These are phyloP conservation scores for Grammomys surdaster DNA, from an alignment of 2,113 vertebrate genomes.

Conservation along the genomic window DNA sequence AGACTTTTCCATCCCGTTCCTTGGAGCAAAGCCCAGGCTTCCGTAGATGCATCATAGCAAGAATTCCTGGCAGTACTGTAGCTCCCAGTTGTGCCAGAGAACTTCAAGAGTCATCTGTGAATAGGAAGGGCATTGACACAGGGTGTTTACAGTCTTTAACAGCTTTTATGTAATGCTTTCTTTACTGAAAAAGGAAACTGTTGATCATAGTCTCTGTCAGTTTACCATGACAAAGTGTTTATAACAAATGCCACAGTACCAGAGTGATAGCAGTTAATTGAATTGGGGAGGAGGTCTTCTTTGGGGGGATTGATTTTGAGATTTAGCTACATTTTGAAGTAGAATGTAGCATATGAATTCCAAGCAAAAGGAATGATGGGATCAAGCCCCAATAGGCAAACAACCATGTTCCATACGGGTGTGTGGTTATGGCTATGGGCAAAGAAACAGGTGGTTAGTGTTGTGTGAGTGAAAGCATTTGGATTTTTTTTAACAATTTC, in stretches of 20 bases:
- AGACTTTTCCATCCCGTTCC: constrained; percentile 21
- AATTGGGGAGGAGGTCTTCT: background rate
- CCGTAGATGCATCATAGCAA: constrained; percentile 15
- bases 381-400: background rate
- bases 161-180: background rate
- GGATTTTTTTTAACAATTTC: background rate
- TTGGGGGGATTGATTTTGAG: background rate
- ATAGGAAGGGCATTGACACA: constrained; percentile 27
- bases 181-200: background rate
- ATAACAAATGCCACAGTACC: background rate
- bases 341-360: background rate
- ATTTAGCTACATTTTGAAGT: constrained; percentile 31
- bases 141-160: background rate
- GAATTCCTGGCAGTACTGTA: constrained; percentile 31
- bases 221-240: constrained; percentile 11
- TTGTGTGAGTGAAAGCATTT: background rate
- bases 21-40: constrained; percentile 61
- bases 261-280: background rate
- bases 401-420: background rate
- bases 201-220: background rate
- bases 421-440: background rate
- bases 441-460: background rate
- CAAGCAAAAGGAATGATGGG: background rate
- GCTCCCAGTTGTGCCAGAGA: background rate
- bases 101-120: background rate